These are phyloP conservation scores for Anguilla megastoma DNA, from an alignment of 2,797 vertebrate genomes.

Conservation along the genomic window DNA sequence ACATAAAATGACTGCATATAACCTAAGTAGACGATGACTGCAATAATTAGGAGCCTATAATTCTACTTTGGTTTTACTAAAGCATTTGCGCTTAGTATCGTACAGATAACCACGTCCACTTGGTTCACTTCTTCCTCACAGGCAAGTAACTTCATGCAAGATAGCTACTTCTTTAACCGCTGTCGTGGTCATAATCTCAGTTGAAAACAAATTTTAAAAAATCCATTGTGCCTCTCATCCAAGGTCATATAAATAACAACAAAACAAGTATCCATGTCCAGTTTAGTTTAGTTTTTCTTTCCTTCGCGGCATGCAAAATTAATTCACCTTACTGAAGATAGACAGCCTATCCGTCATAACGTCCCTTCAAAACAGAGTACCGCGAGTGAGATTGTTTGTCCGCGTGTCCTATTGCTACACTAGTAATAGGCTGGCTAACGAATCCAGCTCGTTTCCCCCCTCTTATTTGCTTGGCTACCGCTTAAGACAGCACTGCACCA, in stretches of 20 bases:
- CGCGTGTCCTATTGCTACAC: neutral
- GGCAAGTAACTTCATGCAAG: neutral
- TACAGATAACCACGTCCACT: neutral
- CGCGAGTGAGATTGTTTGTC: neutral
- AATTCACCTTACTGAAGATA: neutral
- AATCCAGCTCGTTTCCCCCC: neutral
- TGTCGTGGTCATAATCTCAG: conserved; percentile 34
- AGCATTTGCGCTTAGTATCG: neutral
- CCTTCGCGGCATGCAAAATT: neutral
- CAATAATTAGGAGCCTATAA: neutral
- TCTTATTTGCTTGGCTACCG: conserved; percentile 32
- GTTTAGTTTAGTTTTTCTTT: neutral
- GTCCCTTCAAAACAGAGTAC: neutral
- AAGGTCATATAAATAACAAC: conserved; percentile 59
- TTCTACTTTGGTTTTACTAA: conserved; percentile 7
- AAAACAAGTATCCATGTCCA: neutral
- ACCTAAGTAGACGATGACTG: neutral
- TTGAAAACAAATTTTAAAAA: conserved; percentile 32
- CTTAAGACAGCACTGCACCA: conserved; percentile 59
- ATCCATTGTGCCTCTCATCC: conserved; percentile 42
- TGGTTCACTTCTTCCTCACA: neutral
- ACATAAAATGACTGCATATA: neutral
- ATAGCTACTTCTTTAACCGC: conserved; percentile 23
- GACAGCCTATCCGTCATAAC: neutral
- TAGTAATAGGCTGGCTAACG: neutral